Conservation (phyloP, 2,797 vertebrate genomes). For the Clarias laeviceps region DNA sequence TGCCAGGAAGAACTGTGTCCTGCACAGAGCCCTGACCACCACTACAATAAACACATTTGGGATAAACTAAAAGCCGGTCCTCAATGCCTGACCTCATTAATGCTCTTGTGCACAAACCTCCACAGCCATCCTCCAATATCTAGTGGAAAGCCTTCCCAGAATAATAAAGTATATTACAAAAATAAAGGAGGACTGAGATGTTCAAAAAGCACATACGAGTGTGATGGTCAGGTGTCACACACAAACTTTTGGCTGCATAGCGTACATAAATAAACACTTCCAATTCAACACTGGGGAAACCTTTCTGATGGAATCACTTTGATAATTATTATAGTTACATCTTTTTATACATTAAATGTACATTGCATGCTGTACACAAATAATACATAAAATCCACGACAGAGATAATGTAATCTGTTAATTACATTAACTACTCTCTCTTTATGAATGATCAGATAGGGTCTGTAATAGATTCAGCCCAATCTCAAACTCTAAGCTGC, state of each 20-base stretch:
- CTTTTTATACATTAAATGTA: neutral
- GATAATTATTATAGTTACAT: slow-evolving; percentile 4
- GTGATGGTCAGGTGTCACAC: neutral
- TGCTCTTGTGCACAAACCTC: neutral
- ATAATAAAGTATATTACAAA: neutral
- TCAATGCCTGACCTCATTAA: neutral
- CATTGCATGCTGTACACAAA: neutral
- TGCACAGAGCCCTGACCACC: neutral
- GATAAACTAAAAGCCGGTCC: neutral
- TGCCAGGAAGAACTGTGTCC: neutral
- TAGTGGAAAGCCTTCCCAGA: neutral
- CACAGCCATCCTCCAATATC: neutral
- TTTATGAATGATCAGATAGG: neutral
- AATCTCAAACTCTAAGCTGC: neutral
- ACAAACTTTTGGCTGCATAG: neutral
- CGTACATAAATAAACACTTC: too few relatives aligned
- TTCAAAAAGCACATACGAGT: neutral
- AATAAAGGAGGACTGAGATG: neutral
- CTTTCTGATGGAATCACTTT: neutral
- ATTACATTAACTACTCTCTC: slow-evolving; percentile 10
- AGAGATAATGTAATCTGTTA: neutral
- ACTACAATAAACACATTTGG: neutral
- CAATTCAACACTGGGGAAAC: neutral
- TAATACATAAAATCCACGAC: neutral
- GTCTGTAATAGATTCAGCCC: neutral